Base-by-base conservation (phyloP, 2,113 vertebrate species). In the Illadopsis cleaveri region DNA sequence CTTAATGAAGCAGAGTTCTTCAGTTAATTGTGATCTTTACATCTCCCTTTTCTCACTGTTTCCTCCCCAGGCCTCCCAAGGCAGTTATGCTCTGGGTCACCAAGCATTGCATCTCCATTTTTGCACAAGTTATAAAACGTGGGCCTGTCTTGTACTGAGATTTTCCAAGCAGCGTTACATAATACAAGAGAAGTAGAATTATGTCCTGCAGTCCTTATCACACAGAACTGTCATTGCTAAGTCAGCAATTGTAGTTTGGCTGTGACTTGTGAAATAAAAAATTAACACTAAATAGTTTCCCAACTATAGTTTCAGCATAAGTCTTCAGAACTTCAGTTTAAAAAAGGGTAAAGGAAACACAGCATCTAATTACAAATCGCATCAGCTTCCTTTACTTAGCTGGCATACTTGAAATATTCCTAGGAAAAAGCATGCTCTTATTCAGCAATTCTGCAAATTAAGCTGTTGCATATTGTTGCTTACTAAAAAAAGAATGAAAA, bases 61-160 rank as follows among this genome's bases (percentile, higher is more conserved):
- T 97, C 82, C 87, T 95, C 71, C 85, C 31, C 75, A 92, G 79
- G 82, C 50, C 70, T 91, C 60, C 87, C 76, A 87, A 65, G 53
- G 91, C 73, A 82, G 50, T 73, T 94, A 40, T 5, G 1, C 58
- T 72, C 77, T 82, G 66, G 86, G 45, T 80, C 90, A 87, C 68
- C 25, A 77, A 62, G 24, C 56, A 51, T 31, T 51, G 58, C 38
- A 70, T 68, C 88, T 88, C 93, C 68, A 78, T 93, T 96, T 96
- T 66, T 64, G 64, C 70, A 44, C 42, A 80, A 69, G 50, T 58
- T 86, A 40, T 2, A 80, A 58, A 66, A 88, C 0, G 0, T 56
- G 68, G 71, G 44, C 51, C 48, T 37, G 23, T 78, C 82, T 71
- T 66, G 64, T 68, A 79, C 56, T 37, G 71, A 92, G 47, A 83